Conservation (phyloP, 2,113 vertebrate genomes). For the Chaetura pelagica region DNA sequence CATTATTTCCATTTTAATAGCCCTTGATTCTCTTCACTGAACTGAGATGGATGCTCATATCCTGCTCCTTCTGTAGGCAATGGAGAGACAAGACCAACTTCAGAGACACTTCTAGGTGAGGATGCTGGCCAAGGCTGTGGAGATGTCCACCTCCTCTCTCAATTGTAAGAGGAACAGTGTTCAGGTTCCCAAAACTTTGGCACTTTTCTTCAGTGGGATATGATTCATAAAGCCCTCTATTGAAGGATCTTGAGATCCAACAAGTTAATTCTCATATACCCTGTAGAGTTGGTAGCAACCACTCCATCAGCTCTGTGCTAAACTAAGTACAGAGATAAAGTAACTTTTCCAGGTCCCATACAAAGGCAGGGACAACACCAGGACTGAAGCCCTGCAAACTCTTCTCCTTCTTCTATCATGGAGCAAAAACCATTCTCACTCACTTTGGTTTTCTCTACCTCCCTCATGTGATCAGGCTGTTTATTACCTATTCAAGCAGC, state of each 20-base stretch:
- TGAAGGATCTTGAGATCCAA: not conserved
- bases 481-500: not conserved
- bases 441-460: not conserved
- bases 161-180: not conserved
- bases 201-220: not conserved
- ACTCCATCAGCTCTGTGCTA: not conserved
- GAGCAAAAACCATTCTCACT: not conserved
- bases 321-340: not conserved
- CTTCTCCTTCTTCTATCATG: not conserved
- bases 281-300: not conserved
- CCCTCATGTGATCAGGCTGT: not conserved
- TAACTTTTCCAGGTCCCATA: fast-evolving
- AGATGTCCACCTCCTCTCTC: not conserved
- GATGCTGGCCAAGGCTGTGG: not conserved
- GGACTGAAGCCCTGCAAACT: not conserved
- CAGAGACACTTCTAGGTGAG: not conserved
- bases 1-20: not conserved
- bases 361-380: not conserved
- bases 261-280: not conserved
- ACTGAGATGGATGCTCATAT: not conserved
- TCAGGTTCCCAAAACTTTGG: not conserved
- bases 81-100: not conserved
- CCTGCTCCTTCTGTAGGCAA: not conserved
- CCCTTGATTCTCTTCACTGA: not conserved
- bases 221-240: not conserved